Percentiles rank a stretch among this genome's conserved stretches.
phyloP scores from a whole-genome alignment of 1,140 invertebrate species.

The Sminthurinus signatus region DNA sequence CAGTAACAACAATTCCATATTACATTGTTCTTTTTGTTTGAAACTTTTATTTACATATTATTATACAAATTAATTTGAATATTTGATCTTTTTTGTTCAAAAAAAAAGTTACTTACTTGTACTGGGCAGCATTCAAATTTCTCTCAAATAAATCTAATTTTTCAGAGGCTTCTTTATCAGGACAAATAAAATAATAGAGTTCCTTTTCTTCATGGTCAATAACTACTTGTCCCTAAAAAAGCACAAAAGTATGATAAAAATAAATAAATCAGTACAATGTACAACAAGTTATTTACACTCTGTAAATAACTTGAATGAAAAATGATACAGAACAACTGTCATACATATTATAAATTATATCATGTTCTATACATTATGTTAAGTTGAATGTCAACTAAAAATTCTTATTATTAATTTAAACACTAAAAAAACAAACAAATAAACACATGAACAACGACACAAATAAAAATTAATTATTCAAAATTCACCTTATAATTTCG shows the following conservation, averaged over 20 bases:
- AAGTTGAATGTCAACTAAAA: too few species aligned
- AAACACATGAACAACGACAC: too few species aligned
- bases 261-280: too few species aligned
- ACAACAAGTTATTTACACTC: too few species aligned
- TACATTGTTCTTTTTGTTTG: background rate
- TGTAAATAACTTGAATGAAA: too few species aligned
- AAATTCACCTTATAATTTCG: constrained; percentile 27
- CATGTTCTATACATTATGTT: constrained; percentile 3
- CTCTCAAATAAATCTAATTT: background rate
- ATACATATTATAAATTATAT: too few species aligned
- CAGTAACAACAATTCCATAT: too few species aligned
- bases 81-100: too few species aligned
- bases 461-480: too few species aligned
- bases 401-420: constrained; percentile 1
- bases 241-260: too few species aligned
- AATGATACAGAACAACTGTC: too few species aligned
- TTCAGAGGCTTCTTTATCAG: constrained; percentile 19
- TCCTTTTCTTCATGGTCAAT: constrained; percentile 28
- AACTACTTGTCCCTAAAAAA: constrained; percentile 20
- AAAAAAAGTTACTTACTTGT: background rate
- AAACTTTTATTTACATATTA: background rate
- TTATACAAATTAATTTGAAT: too few species aligned
- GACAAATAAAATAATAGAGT: constrained; percentile 36
- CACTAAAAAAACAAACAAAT: background rate
- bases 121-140: background rate